Percentiles rank a stretch among this genome's conserved stretches.
Conservation (phyloP, 2,113 vertebrate species). For the Miniopterus natalensis region DNA sequence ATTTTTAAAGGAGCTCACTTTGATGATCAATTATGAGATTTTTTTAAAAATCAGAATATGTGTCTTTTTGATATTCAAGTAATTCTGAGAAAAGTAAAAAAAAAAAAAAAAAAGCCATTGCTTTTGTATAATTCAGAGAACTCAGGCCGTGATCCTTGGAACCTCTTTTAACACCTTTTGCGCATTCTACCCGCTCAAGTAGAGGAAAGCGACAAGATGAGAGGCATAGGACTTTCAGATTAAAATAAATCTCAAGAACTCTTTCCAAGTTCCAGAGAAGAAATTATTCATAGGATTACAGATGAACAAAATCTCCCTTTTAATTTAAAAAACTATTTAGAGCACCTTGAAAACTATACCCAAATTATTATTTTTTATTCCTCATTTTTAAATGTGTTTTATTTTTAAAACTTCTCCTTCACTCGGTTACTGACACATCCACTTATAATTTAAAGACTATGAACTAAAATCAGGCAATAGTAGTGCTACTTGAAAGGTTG, state of each 20-base stretch:
- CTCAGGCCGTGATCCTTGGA: not conserved
- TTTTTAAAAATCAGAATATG: not conserved
- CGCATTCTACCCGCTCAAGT: not conserved
- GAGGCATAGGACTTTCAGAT: not conserved
- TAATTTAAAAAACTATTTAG: not conserved
- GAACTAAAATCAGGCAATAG: slow-evolving; percentile 69
- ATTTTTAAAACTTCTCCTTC: slow-evolving; percentile 64
- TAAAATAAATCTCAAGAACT: not conserved
- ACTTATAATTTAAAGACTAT: slow-evolving; percentile 59
- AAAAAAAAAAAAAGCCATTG: not conserved
- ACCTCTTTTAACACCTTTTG: not conserved
- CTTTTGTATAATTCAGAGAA: slow-evolving; percentile 20
- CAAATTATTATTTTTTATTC: slow-evolving; percentile 67
- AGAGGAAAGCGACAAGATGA: not conserved
- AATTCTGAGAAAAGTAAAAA: slow-evolving; percentile 20
- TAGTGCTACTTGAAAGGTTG: slow-evolving; percentile 51
- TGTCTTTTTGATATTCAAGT: slow-evolving; percentile 50
- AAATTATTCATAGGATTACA: slow-evolving; percentile 2
- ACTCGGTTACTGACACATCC: slow-evolving; percentile 72
- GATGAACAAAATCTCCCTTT: not conserved
- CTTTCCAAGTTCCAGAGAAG: not conserved
- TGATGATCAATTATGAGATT: not conserved
- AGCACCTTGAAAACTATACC: not conserved
- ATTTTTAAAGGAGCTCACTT: not conserved
- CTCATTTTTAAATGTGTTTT: not conserved